Base-by-base conservation (phyloP, 2,113 vertebrate genomes). In the Indri indri region DNA sequence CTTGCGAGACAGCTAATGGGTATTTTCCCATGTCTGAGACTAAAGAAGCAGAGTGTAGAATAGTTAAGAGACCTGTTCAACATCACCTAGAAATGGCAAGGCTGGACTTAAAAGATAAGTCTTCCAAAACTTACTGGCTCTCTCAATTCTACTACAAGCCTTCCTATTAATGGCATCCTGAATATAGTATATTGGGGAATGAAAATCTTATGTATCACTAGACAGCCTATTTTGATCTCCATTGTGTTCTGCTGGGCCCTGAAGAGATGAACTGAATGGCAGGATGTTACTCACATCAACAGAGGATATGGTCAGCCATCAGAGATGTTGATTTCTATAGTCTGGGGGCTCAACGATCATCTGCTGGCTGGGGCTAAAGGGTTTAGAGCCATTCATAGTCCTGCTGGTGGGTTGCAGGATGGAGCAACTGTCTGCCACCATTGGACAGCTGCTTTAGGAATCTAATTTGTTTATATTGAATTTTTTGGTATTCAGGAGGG, bases 401-500 rank as follows among this genome's bases (percentile, higher is more conserved):
- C 20, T 95, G 37, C 23, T 88, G 37, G 25, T 95, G 40, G 57
- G 32, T 74, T 95, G 5, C n/a, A 79, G 25, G 22, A 76, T 71
- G 70, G n/a, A 92, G 47, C 17, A 71, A 0, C 54, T 61, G 40
- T 82, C 42, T 96, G 68, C 40, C 80, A 65, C 42, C 57, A 34
- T 27, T 92, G 61, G 85, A 96, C 65, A 95, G 61, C 57, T 94
- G 52, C 66, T 34, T 50, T 88, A 82, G 42, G 71, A 91, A 70
- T 93, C 76, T 32, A 52, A 77, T 89, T 88, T 90, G 73, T 91
- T 22, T 81, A 18, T 82, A 23, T 74, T 86, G 76, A 40, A 61
- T 66, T 93, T 95, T 90, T 91, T 79, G 70, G 57, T 96, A 37
- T 95, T 93, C 45, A 89, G 25, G 89, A 85, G 50, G 74, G 13